These are phyloP conservation scores for Agrilus cyanescens DNA, from an alignment of 2,888 invertebrate species.

Conservation along the genomic window DNA sequence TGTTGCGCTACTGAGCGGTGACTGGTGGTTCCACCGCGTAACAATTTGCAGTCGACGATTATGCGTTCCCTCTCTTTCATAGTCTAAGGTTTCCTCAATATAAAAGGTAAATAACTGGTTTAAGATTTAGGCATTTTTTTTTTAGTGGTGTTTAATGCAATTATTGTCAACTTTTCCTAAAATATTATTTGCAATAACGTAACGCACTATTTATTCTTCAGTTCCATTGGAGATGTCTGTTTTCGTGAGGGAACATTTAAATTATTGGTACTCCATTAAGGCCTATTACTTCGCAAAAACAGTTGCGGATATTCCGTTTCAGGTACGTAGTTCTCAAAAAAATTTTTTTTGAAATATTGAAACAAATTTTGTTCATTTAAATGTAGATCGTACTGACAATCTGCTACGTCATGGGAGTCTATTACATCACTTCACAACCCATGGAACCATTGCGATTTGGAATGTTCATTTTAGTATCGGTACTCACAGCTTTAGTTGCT, in stretches of 20 bases:
- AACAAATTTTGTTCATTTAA: too few species aligned
- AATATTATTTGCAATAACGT: slow-evolving; percentile 4
- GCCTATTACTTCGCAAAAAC: slow-evolving; percentile 96
- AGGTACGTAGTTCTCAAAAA: slow-evolving; percentile 45
- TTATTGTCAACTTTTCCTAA: too few species aligned
- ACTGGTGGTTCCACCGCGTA: too few species aligned
- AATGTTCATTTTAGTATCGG: slow-evolving; percentile 64
- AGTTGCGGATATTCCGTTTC: slow-evolving; percentile 91
- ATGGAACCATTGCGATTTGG: slow-evolving; percentile 70
- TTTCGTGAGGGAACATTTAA: slow-evolving; percentile 87
- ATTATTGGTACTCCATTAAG: slow-evolving; percentile 94
- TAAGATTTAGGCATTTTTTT: too few species aligned
- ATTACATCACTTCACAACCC: slow-evolving; percentile 94
- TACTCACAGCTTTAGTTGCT: slow-evolving; percentile 80
- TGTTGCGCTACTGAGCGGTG: too few species aligned
- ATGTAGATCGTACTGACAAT: slow-evolving; percentile 74
- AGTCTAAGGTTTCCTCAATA: too few species aligned
- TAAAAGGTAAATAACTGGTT: too few species aligned
- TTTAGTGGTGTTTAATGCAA: too few species aligned
- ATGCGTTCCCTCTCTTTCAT: too few species aligned
- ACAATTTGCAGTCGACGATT: too few species aligned
- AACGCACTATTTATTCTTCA: slow-evolving; percentile 37
- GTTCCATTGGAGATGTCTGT: slow-evolving; percentile 95
- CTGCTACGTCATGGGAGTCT: slow-evolving; percentile 80
- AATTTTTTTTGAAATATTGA: not conserved